Base-by-base conservation (phyloP, 92 coral and sea anemone genomes). In the Micromussa lordhowensis region DNA sequence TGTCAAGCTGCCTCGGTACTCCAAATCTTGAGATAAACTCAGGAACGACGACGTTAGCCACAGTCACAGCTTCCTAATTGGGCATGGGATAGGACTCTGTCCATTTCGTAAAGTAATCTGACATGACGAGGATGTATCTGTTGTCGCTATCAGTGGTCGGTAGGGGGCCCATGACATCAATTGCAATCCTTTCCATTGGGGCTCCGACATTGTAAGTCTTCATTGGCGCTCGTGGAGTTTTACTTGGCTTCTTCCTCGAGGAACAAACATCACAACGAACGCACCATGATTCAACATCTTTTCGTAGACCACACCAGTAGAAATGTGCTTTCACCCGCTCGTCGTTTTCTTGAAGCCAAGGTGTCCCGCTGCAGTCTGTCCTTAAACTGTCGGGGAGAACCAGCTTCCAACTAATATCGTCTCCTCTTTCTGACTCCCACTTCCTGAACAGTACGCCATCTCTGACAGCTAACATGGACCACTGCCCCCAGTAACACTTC, bases 11-110 rank as follows among this genome's bases (percentile, higher is more conserved):
- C 59, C 79, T 32, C 4, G 82, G 91, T 21, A 72, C 78, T 9
- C 91, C 87, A 88, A 88, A 88, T n/a, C 87, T 22, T n/a, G 86
- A 81, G 79, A 31, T 19, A 1, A 18, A 87, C 86, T 1, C 86
- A 19, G 21, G 8, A 18, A 79, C 86, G 5, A 87, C 75, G 22
- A 75, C 49, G 31, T 79, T 26, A 3, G 54, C 85, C 40, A 5
- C 40, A 36, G 40, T 36, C 40, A 36, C 40, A 36, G 40, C 40
- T 5, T 36, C 40, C 40, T 36, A 84, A 64, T 78, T 63, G 30
- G 78, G 84, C 70, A 86, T 57, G 31, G 90, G 38, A 24, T 59
- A 86, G 32, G 74, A 81, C 64, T 86, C 90, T n/a, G 84, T 44
- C 90, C 90, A 86, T 32, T 78, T 77, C 2, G 90, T 86, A 1